Percentiles rank a stretch among this genome's conserved stretches.
Evolutionary conservation across 2,888 invertebrate species (phyloP).

Genomic region (Phanerotoma sp.): DNA sequence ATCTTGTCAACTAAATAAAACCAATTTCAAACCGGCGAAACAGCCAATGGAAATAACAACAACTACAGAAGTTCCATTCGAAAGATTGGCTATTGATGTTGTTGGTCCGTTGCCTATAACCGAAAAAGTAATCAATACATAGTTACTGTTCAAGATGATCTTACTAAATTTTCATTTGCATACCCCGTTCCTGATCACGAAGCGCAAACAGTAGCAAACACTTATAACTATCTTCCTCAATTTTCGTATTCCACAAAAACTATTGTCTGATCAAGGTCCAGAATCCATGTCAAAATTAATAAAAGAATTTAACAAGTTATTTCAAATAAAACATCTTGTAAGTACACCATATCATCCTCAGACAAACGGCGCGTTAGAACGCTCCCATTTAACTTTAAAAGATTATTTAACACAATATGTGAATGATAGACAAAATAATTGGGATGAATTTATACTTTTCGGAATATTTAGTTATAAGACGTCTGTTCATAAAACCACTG

Average conservation of each 20-base stretch:
- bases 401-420: constrained; percentile 32
- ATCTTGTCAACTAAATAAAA: constrained; percentile 21
- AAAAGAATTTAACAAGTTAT: constrained; percentile 21
- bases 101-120: constrained; percentile 31
- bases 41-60: constrained; percentile 28
- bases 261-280: constrained; percentile 22
- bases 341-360: constrained; percentile 28
- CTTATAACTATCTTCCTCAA: constrained; percentile 20
- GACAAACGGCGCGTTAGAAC: constrained; percentile 24
- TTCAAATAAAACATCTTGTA: constrained; percentile 20
- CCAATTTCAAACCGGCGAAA: constrained; percentile 8
- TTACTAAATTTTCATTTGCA: constrained; percentile 20
- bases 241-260: constrained; percentile 22
- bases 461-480: no score
- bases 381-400: constrained; percentile 27
- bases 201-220: constrained; percentile 25
- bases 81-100: constrained; percentile 30
- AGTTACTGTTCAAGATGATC: constrained; percentile 20
- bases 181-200: constrained; percentile 21
- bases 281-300: constrained; percentile 23
- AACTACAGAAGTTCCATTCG: constrained; percentile 18
- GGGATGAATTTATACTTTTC: constrained; percentile 36
- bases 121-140: constrained; percentile 26
- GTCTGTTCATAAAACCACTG: constrained; percentile 21
- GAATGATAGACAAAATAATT: constrained; percentile 26